phyloP scores from a whole-genome alignment of 2,888 invertebrate species.

The Eupelmus urozonus region DNA sequence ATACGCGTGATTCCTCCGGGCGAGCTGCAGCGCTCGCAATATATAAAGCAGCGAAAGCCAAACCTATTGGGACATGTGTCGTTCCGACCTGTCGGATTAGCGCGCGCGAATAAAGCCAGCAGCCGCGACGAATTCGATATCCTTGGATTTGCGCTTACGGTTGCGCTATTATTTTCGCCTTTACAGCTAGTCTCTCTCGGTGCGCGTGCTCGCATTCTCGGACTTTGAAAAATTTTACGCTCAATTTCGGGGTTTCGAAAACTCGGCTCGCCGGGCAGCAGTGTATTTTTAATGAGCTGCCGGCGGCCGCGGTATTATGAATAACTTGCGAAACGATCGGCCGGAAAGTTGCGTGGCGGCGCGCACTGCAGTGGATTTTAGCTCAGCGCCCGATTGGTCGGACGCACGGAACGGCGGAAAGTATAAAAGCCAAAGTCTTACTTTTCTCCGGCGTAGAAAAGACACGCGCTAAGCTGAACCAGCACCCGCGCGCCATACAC shows the following conservation, averaged over 20 bases:
- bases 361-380: not conserved
- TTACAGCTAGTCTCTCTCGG: too few species aligned
- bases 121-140: constrained; percentile 34
- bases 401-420: not conserved
- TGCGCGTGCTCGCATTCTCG: too few species aligned
- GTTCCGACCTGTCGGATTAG: not conserved
- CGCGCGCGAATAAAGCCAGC: not conserved
- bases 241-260: constrained; percentile 44
- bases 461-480: not conserved
- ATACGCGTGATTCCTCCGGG: too few species aligned
- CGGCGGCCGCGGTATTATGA: too few species aligned
- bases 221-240: constrained; percentile 33
- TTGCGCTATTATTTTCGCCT: not conserved
- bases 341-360: constrained; percentile 1
- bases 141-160: constrained; percentile 4
- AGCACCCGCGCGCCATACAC: too few species aligned
- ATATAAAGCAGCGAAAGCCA: too few species aligned
- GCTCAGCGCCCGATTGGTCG: not conserved
- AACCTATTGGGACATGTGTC: constrained; percentile 22
- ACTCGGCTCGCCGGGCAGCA: not conserved
- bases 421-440: constrained; percentile 13
- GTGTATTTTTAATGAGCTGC: constrained; percentile 43
- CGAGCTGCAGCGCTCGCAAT: too few species aligned
- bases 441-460: constrained; percentile 2
- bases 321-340: not conserved